Evolutionary conservation across 2,888 invertebrate genomes (phyloP).

Genomic region (Microctonus brassicae): DNA sequence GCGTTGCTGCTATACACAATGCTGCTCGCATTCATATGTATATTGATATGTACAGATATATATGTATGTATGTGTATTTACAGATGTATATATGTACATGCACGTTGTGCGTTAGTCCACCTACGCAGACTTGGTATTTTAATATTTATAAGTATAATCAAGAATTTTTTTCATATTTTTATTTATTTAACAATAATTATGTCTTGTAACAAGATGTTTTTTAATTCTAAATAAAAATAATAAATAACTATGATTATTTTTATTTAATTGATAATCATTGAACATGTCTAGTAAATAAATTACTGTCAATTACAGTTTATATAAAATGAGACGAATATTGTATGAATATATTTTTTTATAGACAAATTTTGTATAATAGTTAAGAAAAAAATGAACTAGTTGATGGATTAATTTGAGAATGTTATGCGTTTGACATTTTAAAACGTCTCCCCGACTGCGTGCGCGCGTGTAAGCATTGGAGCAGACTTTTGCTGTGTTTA

Average conservation of each 20-base stretch:
- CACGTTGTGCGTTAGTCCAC: constrained; percentile 27
- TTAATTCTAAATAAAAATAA: background rate
- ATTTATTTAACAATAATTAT: background rate
- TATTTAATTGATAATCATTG: background rate
- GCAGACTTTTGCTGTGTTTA: too few relatives aligned
- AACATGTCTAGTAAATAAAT: background rate
- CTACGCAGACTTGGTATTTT: constrained; percentile 38
- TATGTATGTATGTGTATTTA: background rate
- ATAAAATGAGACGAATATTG: background rate
- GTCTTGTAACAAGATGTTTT: background rate
- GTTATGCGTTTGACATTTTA: background rate
- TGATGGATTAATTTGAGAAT: constrained; percentile 7
- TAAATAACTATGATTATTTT: background rate
- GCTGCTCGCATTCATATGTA: constrained; percentile 30
- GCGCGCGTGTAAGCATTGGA: too few relatives aligned
- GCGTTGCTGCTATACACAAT: background rate
- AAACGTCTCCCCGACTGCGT: background rate
- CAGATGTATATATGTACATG: background rate
- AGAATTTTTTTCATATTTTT: constrained; percentile 37
- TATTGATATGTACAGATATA: too few relatives aligned
- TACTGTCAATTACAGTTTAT: too few relatives aligned
- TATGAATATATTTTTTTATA: too few relatives aligned
- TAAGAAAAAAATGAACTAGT: too few relatives aligned
- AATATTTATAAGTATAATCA: constrained; percentile 25
- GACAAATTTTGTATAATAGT: too few relatives aligned